A percentile compares a stretch with the other conserved stretches of the same genome.
Conservation (phyloP, 2,888 invertebrate genomes). For the Protodeltote pygarga region DNA sequence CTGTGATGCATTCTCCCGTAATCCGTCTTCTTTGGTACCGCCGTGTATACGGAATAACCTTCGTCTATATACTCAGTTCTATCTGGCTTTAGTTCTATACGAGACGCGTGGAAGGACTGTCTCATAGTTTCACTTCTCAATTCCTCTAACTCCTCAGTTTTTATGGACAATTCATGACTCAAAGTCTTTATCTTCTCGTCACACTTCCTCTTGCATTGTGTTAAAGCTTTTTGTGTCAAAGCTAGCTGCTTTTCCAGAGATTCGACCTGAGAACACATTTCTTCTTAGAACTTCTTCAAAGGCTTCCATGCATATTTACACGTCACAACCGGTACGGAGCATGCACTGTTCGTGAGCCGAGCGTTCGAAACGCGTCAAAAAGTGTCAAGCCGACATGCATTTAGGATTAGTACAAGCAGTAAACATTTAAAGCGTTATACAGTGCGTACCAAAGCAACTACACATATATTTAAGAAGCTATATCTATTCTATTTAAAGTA, state of each 20-base stretch:
- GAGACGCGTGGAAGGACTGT: constrained; percentile 77
- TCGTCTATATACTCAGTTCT: constrained; percentile 81
- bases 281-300: constrained; percentile 74
- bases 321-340: constrained; percentile 57
- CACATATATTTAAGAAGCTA: constrained; percentile 40
- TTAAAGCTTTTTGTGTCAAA: constrained; percentile 84
- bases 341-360: constrained; percentile 71
- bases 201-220: constrained; percentile 83
- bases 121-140: constrained; percentile 79
- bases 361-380: constrained; percentile 46
- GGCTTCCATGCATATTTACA: constrained; percentile 77
- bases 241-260: constrained; percentile 87
- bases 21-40: constrained; percentile 81
- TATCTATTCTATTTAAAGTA: constrained; percentile 10
- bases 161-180: constrained; percentile 86
- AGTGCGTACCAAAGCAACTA: constrained; percentile 56
- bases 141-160: constrained; percentile 84
- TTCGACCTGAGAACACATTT: constrained; percentile 85
- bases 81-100: constrained; percentile 79
- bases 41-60: constrained; percentile 81
- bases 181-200: constrained; percentile 86
- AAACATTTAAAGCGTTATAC: constrained; percentile 61
- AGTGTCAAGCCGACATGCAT: constrained; percentile 61
- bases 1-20: constrained; percentile 82
- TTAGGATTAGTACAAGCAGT: constrained; percentile 51